phyloP scores from a whole-genome alignment of 2,797 vertebrate genomes.

The Limnodromus scolopaceus region DNA sequence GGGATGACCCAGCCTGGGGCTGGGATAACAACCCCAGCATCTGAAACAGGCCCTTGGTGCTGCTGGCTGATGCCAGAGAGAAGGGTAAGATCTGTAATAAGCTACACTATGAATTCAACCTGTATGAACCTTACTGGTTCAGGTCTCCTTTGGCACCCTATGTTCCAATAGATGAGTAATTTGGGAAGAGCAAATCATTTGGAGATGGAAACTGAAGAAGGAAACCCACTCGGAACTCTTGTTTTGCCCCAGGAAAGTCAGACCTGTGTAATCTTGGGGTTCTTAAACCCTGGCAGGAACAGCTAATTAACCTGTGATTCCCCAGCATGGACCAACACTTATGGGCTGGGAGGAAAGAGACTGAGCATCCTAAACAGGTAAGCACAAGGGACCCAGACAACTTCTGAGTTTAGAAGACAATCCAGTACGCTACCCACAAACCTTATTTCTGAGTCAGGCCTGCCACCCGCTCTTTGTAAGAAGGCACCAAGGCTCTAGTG shows the following conservation, averaged over 20 bases:
- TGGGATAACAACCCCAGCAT: background rate
- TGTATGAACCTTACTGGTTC: background rate
- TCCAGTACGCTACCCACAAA: background rate
- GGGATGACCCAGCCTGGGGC: background rate
- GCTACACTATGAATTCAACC: background rate
- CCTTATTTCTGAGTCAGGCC: background rate
- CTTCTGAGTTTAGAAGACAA: background rate
- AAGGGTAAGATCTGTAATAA: background rate
- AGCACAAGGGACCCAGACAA: background rate
- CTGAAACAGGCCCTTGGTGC: background rate
- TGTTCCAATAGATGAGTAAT: background rate
- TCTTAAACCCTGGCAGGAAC: background rate
- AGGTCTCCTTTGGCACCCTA: background rate
- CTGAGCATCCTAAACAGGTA: background rate
- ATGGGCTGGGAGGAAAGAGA: background rate
- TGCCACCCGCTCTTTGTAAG: background rate
- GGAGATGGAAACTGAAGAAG: background rate
- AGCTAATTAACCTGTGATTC: background rate
- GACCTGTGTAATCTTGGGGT: background rate
- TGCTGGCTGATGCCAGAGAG: background rate
- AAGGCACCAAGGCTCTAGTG: background rate
- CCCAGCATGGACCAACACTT: background rate
- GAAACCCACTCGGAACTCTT: background rate
- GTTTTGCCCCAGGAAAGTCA: background rate
- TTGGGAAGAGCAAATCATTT: background rate